phyloP scores from a whole-genome alignment of 2,113 vertebrate species.

The Piprites chloris region DNA sequence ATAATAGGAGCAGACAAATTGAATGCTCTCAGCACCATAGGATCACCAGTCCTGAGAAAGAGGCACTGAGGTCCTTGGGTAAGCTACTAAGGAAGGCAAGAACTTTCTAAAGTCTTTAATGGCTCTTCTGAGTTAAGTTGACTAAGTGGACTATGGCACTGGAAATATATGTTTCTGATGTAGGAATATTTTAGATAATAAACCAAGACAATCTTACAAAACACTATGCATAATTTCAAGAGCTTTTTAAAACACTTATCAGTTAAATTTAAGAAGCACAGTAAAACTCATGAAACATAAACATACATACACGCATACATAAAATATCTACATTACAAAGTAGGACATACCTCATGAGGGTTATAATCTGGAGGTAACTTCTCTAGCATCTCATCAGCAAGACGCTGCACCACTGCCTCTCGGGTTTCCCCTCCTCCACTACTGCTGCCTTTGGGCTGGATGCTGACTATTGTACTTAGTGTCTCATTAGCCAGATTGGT shows the following conservation, averaged over 20 bases:
- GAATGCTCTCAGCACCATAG: neutral
- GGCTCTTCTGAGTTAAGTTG: neutral
- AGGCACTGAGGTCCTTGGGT: neutral
- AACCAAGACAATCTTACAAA: neutral
- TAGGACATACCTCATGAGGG: constrained; percentile 74
- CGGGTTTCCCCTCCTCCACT: constrained; percentile 76
- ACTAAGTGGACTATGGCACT: neutral
- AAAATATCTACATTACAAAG: neutral
- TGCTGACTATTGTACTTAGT: constrained; percentile 80
- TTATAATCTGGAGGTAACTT: constrained; percentile 83
- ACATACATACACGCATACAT: neutral
- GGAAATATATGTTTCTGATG: neutral
- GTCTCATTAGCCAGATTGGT: constrained; percentile 83
- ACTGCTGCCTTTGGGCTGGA: constrained; percentile 83
- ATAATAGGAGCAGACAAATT: neutral
- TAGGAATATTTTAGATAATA: neutral
- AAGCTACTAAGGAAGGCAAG: neutral
- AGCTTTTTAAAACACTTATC: neutral
- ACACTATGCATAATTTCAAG: neutral
- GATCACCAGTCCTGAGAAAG: neutral
- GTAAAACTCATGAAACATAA: neutral
- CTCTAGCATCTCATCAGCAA: constrained; percentile 83
- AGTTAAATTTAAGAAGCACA: neutral
- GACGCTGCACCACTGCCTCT: constrained; percentile 73
- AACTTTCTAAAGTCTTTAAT: neutral